Base-by-base conservation (phyloP, 1,140 invertebrate species). In the Drosophila kohkoa region DNA sequence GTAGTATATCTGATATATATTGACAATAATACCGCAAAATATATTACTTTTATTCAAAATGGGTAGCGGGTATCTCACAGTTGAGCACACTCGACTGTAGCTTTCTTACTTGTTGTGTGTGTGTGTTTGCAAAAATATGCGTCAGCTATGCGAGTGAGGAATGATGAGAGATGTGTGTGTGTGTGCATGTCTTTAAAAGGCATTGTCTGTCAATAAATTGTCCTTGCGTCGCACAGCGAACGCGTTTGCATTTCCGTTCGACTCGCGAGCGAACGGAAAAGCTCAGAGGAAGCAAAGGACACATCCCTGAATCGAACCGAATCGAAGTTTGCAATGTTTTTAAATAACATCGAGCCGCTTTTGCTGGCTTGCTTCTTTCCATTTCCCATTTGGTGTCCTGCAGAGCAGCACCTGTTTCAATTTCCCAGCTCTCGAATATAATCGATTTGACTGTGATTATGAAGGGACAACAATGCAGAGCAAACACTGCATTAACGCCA, bases 401-500 rank as follows among this genome's bases (percentile, higher is more conserved):
- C n/a, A 30, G 67, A 3, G 5, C 59, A 25, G 46, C 57, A 80
- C 74, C 72, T 78, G 76, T 45, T 78, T 57, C 54, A 15, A 74
- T 77, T 74, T 77, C 38, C 32, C 30, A 16, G 20, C 46, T 58
- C 28, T 8, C 52, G 20, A 30, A 30, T 66, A 74, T 83, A 83
- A 87, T 87, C 88, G 87, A 87, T 87, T 71, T 66, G 68, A 41
- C 73, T 57, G 79, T 59, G 79, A 87, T 87, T 88, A 87, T 72
- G 41, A 10, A 52, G 20, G 65, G 35, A 77, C 82, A 81, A 86
- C 70, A 52, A 71, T 55, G 79, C 52, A 75, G 57, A 35, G 67
- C 81, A 87, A 87, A 81, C 67, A 89, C 59, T 72, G 70, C 81
- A 87, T 89, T 87, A 87, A 77, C 76, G 68, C 45, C 63, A 15